Evolutionary conservation across 2,797 vertebrate genomes (phyloP), one percentile per base, ranked within the genome.

Genomic region (Acanthurus tractus): DNA sequence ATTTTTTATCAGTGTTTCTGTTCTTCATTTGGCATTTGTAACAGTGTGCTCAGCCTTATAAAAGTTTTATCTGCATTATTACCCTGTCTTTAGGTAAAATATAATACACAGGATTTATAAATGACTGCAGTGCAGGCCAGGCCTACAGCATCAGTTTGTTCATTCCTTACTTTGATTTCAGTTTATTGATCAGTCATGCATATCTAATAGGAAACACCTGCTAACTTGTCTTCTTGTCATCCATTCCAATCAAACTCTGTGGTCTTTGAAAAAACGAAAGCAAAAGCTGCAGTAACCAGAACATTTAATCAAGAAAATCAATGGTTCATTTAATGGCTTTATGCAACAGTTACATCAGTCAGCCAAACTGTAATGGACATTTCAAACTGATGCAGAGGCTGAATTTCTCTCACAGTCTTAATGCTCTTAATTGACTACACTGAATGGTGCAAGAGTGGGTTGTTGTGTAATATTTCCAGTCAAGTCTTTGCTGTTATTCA

Each of bases 281-380:
- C 64, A 44, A 40, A 8, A n/a, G 42, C 45, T 56, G 17, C 36
- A 66, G 17, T 29, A 46, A 57, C 3, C 22, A 49, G 10, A 48
- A 7, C 55, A 7, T 22, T 53, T 62, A 1, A 67, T 74, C 49
- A 76, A n/a, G 20, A 55, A 77, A 74, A 77, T 81, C 36, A 59
- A 57, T 80, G 36, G 18, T 56, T 53, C 52, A 49, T 67, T 56
- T 42, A 73, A 74, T 74, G 53, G 48, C 25, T 80, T 82, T 50
- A 65, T 70, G 78, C 54, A 76, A 52, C 72, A 65, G 20, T 76
- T 63, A 12, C 76, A 74, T 45, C 52, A 55, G 40, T 53, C 64
- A 34, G 25, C 46, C 34, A 63, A 61, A 58, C 69, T 78, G 56
- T 73, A 69, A 61, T 63, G 55, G 50, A 61, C 68, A 29, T 44